These are phyloP conservation scores for Macrotus californicus DNA, from an alignment of 2,113 vertebrate genomes.

Conservation along the genomic window DNA sequence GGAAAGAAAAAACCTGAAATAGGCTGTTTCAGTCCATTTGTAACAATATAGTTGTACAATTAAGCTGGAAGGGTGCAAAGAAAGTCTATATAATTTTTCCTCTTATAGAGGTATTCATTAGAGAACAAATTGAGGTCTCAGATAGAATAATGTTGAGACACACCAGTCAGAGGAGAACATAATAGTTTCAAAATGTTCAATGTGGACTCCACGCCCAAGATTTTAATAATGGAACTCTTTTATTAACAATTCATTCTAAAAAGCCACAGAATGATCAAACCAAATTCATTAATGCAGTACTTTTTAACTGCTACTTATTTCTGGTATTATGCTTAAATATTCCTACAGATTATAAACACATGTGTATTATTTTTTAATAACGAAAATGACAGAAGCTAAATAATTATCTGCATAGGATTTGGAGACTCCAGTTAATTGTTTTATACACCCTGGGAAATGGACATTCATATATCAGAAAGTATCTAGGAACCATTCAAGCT, in stretches of 20 bases:
- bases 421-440: neutral
- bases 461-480: neutral
- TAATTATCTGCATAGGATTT: neutral
- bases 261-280: neutral
- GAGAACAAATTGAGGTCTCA: constrained; percentile 35
- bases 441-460: neutral
- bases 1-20: neutral
- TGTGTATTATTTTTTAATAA: neutral
- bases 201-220: neutral
- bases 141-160: constrained; percentile 35
- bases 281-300: neutral
- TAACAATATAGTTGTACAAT: constrained; percentile 51
- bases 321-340: neutral
- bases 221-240: constrained; percentile 11
- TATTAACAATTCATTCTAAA: constrained; percentile 42
- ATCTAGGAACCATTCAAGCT: neutral
- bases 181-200: constrained; percentile 20
- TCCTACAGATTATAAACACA: neutral
- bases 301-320: neutral
- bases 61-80: constrained; percentile 56
- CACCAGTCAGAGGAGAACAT: constrained; percentile 2
- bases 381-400: neutral
- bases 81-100: constrained; percentile 52
- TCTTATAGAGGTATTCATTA: constrained; percentile 29
- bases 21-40: constrained; percentile 54